Conservation (phyloP, 2,797 vertebrate genomes). For the Melanotaenia nigrans region DNA sequence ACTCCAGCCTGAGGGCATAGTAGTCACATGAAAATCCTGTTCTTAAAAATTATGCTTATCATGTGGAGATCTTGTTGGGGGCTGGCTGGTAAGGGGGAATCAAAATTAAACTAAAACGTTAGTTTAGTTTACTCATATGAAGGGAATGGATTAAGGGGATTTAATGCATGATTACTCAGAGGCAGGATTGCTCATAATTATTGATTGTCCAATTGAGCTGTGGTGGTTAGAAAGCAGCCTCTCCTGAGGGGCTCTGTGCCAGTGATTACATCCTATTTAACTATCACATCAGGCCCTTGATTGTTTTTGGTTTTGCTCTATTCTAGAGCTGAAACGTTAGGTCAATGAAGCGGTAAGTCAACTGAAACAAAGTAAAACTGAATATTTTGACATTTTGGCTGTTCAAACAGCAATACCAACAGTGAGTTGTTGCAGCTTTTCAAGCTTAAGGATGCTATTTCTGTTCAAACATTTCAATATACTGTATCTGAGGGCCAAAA, state of each 20-base stretch:
- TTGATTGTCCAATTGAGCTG: constrained; percentile 68
- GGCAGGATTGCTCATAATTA: constrained; percentile 64
- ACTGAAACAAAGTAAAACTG: not conserved
- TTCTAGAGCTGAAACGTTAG: not conserved
- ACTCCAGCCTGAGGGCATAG: constrained; percentile 57
- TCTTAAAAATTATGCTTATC: constrained; percentile 52
- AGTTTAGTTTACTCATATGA: constrained; percentile 51
- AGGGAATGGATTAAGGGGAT: constrained; percentile 38
- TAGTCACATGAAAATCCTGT: constrained; percentile 73
- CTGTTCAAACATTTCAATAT: not conserved
- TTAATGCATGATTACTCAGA: constrained; percentile 75
- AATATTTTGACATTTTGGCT: not conserved
- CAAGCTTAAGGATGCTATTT: not conserved
- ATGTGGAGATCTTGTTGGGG: constrained; percentile 45
- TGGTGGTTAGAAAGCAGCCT: constrained; percentile 61
- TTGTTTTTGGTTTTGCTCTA: constrained; percentile 6
- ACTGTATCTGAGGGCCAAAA: not conserved
- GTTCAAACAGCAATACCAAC: not conserved
- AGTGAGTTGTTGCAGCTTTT: not conserved
- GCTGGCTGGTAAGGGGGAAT: not conserved
- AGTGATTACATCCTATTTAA: constrained; percentile 63
- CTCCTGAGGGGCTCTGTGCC: constrained; percentile 53
- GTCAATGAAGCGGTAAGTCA: not conserved
- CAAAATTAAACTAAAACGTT: constrained; percentile 30
- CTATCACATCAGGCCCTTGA: constrained; percentile 39